Evolutionary conservation across 2,888 invertebrate species (phyloP), one percentile per base, ranked within the genome.

Genomic region (Euzophera pinguis): DNA sequence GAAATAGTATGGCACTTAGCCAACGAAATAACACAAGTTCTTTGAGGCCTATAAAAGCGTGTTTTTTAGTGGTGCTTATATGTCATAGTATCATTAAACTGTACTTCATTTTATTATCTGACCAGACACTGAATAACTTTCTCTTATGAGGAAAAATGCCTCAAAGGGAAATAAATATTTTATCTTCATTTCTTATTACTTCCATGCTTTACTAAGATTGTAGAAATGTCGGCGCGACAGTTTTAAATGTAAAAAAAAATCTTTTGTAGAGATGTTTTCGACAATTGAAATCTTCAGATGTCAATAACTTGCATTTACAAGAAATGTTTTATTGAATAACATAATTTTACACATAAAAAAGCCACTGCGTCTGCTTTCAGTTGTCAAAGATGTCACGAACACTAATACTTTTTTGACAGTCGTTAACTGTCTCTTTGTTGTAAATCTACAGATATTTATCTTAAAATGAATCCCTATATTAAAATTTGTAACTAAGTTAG

Each of bases 241-340:
- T n/a, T 10, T n/a, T 35, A 3, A 35, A 35, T n/a, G n/a, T n/a
- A 22, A 22, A 22, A 22, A 22, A 22, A 5, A 22, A 3, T 22
- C 22, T 3, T 22, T 22, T 22, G 22, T 22, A 22, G 3, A 22
- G 22, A 22, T 22, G 22, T 22, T 22, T 3, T 22, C 22, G 22
- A 22, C 22, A 22, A 22, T 3, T 22, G 5, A 22, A 2, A 22
- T 5, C 2, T 3, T 22, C 5, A 22, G 22, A 27, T 42, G 17
- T 17, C 22, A 48, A 37, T 37, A 37, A 51, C 41, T 35, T 32
- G 41, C 41, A 34, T 45, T 49, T 37, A 37, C 10, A 48, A 48
- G 5, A 10, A 22, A 27, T 48, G 35, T 48, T 29, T 47, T 45
- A 37, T 35, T 50, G 13, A 27, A 53, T 48, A 42, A 13, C 13